These are phyloP conservation scores for Vulpes ferrilata DNA, from an alignment of 2,113 vertebrate species.

Conservation along the genomic window DNA sequence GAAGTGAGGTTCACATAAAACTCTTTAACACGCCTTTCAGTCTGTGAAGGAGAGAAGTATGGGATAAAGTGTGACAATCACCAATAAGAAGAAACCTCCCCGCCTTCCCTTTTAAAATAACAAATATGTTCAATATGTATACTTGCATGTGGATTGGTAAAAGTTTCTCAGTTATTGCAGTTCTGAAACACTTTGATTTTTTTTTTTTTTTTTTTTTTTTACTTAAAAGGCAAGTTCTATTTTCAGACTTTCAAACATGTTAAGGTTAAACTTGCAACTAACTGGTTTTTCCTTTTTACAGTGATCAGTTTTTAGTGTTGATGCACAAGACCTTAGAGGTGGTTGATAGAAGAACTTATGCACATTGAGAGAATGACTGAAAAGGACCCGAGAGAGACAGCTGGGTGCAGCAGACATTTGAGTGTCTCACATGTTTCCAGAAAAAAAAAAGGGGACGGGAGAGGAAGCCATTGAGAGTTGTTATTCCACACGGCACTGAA, in stretches of 20 bases:
- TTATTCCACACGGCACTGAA: slow-evolving; percentile 89
- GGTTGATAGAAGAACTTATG: slow-evolving; percentile 61
- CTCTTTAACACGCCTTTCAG: slow-evolving; percentile 62
- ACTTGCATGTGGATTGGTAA: slow-evolving; percentile 64
- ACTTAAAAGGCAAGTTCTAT: slow-evolving; percentile 74
- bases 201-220: slow-evolving; percentile 55
- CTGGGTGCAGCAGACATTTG: slow-evolving; percentile 84
- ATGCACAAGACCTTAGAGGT: slow-evolving; percentile 69
- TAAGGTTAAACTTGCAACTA: slow-evolving; percentile 62
- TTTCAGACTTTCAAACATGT: slow-evolving; percentile 65
- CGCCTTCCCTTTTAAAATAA: slow-evolving; percentile 62
- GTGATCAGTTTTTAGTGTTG: slow-evolving; percentile 75
- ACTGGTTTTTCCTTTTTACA: slow-evolving; percentile 70
- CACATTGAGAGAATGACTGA: slow-evolving; percentile 68
- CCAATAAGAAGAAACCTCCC: neutral
- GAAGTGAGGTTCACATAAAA: slow-evolving; percentile 3
- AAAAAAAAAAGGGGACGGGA: neutral
- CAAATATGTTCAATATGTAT: slow-evolving; percentile 54
- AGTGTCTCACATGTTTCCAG: slow-evolving; percentile 84
- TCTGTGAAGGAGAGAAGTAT: slow-evolving; percentile 58
- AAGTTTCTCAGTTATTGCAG: slow-evolving; percentile 63
- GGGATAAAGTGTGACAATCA: slow-evolving; percentile 60
- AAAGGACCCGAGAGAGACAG: slow-evolving; percentile 81
- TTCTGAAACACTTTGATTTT: slow-evolving; percentile 57
- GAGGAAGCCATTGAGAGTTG: slow-evolving; percentile 82